Conservation (phyloP, 2,113 vertebrate genomes). For the Dasyprocta punctata region DNA sequence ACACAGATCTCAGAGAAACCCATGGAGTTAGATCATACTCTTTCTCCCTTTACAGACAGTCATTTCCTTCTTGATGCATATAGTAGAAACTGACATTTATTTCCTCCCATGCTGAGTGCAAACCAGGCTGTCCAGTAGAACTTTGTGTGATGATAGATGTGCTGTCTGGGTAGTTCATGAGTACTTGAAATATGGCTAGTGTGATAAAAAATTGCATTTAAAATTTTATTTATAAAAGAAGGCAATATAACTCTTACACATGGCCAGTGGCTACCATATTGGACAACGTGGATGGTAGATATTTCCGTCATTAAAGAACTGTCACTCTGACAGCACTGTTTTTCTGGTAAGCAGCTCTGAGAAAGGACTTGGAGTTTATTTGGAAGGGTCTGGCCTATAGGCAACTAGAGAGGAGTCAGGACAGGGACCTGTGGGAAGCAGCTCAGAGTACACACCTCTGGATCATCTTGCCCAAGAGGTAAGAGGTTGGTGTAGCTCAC, state of each 20-base stretch:
- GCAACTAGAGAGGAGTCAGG: not conserved
- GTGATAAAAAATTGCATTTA: not conserved
- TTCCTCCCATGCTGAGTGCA: not conserved
- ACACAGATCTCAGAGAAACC: not conserved
- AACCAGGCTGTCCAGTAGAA: not conserved
- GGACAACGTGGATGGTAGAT: not conserved
- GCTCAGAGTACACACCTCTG: not conserved
- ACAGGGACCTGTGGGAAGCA: not conserved
- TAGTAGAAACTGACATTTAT: not conserved
- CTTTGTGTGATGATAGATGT: not conserved
- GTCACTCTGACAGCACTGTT: not conserved
- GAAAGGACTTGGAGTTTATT: not conserved
- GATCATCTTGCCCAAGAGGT: not conserved
- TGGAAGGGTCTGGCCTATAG: not conserved
- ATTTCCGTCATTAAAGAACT: not conserved
- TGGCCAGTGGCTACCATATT: not conserved
- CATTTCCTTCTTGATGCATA: not conserved
- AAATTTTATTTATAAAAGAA: not conserved
- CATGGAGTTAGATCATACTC: no score
- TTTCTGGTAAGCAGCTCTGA: not conserved
- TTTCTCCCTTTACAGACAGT: not conserved
- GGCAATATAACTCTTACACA: not conserved
- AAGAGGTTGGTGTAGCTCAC: not conserved
- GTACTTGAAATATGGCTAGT: not conserved
- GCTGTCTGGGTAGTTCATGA: not conserved